phyloP scores from a whole-genome alignment of 1,140 invertebrate species.

The Hetaerina americana region DNA sequence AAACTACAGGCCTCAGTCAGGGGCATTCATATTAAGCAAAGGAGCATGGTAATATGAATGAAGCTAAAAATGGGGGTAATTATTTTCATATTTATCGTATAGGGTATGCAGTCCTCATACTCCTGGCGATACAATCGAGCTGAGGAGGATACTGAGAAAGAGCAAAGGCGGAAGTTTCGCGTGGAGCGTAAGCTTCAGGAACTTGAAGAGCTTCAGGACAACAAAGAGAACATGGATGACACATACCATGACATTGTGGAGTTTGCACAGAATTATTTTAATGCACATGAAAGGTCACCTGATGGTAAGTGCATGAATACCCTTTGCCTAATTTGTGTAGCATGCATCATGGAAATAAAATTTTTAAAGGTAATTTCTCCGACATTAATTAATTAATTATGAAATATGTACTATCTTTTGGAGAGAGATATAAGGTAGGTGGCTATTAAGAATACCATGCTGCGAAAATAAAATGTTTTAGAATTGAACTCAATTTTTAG shows the following conservation, averaged over 20 bases:
- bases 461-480: no score
- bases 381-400: no score
- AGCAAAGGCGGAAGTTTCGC: conserved; percentile 62
- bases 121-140: background rate
- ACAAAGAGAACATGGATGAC: conserved; percentile 36
- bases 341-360: no score
- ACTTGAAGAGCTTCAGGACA: conserved; percentile 42
- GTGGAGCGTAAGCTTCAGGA: conserved; percentile 77
- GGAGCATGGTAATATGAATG: no score
- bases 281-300: conserved; percentile 69
- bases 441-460: no score
- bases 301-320: conserved; percentile 42
- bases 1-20: no score
- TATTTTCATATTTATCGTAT: background rate
- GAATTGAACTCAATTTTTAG: no score
- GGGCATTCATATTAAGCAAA: no score
- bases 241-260: conserved; percentile 72
- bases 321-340: no score
- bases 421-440: no score
- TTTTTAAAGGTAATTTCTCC: no score
- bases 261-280: conserved; percentile 88
- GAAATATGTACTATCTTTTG: no score
- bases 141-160: conserved; percentile 40
- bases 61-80: background rate
- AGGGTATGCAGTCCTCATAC: conserved; percentile 15